Percentiles rank a stretch among this genome's conserved stretches.
phyloP scores from a whole-genome alignment of 2,113 vertebrate species.

The Periophthalmodon schlosseri region DNA sequence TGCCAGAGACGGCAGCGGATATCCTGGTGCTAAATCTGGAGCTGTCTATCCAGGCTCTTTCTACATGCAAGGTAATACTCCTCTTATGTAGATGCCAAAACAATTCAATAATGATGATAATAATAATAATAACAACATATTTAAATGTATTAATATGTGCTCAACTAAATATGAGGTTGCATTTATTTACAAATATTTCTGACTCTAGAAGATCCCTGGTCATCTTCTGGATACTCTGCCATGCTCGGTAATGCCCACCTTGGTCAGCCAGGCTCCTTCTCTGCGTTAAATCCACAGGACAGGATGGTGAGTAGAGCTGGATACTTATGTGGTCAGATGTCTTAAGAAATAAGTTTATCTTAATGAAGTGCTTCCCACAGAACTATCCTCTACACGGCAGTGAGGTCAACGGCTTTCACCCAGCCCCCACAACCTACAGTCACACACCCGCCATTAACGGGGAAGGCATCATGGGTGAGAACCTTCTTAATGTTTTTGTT shows the following conservation, averaged over 20 bases:
- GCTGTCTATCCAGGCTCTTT: conserved; percentile 90
- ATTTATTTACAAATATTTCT: conserved; percentile 43
- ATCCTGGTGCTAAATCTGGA: conserved; percentile 85
- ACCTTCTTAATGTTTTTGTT: conserved; percentile 3
- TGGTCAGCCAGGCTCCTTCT: conserved; percentile 83
- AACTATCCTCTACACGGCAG: conserved; percentile 91
- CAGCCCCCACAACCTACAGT: conserved; percentile 83
- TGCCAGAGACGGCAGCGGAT: conserved; percentile 84
- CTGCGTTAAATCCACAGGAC: conserved; percentile 90
- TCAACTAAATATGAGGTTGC: not conserved
- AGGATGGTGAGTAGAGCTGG: conserved; percentile 84
- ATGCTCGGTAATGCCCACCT: conserved; percentile 90
- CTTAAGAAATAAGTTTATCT: not conserved
- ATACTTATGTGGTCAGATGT: not conserved
- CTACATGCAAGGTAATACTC: conserved; percentile 88
- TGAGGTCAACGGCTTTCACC: conserved; percentile 92
- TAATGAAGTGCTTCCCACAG: conserved; percentile 69
- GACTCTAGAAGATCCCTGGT: conserved; percentile 86
- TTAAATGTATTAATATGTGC: not conserved
- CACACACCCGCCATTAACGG: conserved; percentile 90
- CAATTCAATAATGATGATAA: not conserved
- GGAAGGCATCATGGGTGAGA: conserved; percentile 88
- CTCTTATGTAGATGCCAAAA: not conserved
- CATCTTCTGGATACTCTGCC: conserved; percentile 86
- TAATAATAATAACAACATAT: not conserved